phyloP scores from a whole-genome alignment of 2,797 vertebrate species.

The Apogon talboti region DNA sequence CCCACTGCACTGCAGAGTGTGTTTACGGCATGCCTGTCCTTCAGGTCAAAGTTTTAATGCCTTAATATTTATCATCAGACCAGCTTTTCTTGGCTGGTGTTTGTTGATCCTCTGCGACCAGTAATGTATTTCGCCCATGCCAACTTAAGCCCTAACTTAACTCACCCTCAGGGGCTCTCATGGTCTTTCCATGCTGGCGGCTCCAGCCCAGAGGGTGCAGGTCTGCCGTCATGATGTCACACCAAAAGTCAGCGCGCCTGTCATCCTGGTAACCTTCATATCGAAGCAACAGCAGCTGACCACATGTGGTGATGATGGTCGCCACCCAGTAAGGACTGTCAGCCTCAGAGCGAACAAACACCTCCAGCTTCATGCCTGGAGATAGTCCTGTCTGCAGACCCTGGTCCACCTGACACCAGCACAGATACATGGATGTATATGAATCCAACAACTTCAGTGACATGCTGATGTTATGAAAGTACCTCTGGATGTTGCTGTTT shows the following conservation, averaged over 20 bases:
- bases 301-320: constrained; percentile 95
- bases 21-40: constrained; percentile 3
- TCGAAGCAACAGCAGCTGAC: constrained; percentile 94
- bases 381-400: constrained; percentile 94
- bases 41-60: too few species aligned
- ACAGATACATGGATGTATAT: background rate
- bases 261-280: constrained; percentile 95
- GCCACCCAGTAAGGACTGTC: constrained; percentile 92
- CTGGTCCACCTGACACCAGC: constrained; percentile 90
- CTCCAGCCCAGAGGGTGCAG: constrained; percentile 97
- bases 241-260: constrained; percentile 97
- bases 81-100: background rate
- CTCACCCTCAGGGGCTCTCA: constrained; percentile 94
- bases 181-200: constrained; percentile 89
- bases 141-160: background rate
- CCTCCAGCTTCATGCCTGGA: constrained; percentile 97
- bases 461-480: background rate
- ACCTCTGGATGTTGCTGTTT: background rate
- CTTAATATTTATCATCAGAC: background rate
- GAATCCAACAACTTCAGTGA: background rate
- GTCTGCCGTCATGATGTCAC: constrained; percentile 93
- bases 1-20: background rate
- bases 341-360: constrained; percentile 88
- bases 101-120: too few species aligned
- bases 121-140: too few species aligned